phyloP scores from a whole-genome alignment of 53 echinoderm and acorn worm genomes.

The Stichopus horrens region DNA sequence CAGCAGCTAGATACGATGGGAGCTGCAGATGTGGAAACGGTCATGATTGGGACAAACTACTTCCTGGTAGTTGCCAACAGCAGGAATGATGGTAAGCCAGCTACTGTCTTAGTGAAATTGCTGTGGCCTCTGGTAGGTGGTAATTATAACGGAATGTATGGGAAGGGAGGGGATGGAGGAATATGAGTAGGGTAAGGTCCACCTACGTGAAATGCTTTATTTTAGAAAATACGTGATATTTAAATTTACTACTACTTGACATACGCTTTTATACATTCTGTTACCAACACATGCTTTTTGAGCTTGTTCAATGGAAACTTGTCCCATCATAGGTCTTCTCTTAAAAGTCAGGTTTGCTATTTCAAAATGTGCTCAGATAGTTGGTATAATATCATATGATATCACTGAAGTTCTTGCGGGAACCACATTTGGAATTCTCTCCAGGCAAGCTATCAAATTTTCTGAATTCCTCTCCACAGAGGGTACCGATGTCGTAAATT shows the following conservation, averaged over 20 bases:
- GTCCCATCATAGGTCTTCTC: too few species aligned
- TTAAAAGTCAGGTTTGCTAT: too few species aligned
- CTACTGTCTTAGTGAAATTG: not conserved
- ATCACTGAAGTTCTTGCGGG: too few species aligned
- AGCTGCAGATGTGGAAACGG: slow-evolving; percentile 69
- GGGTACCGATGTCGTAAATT: slow-evolving; percentile 59
- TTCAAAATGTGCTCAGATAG: too few species aligned
- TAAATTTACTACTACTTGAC: too few species aligned
- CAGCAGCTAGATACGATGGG: slow-evolving; percentile 84
- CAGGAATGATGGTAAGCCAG: slow-evolving; percentile 70
- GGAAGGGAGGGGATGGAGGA: not conserved
- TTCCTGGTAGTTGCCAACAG: slow-evolving; percentile 85
- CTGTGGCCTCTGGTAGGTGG: not conserved
- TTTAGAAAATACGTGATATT: too few species aligned
- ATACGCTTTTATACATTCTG: too few species aligned
- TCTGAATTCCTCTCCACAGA: slow-evolving; percentile 34
- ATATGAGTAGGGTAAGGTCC: not conserved
- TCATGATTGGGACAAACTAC: slow-evolving; percentile 72
- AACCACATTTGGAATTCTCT: too few species aligned
- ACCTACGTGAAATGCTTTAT: too few species aligned
- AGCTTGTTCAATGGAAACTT: too few species aligned
- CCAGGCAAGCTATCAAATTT: not conserved
- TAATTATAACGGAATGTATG: not conserved
- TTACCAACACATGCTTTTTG: too few species aligned
- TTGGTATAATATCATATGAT: too few species aligned